Conservation (phyloP, 2,113 vertebrate genomes). For the Triplophysa rosa region DNA sequence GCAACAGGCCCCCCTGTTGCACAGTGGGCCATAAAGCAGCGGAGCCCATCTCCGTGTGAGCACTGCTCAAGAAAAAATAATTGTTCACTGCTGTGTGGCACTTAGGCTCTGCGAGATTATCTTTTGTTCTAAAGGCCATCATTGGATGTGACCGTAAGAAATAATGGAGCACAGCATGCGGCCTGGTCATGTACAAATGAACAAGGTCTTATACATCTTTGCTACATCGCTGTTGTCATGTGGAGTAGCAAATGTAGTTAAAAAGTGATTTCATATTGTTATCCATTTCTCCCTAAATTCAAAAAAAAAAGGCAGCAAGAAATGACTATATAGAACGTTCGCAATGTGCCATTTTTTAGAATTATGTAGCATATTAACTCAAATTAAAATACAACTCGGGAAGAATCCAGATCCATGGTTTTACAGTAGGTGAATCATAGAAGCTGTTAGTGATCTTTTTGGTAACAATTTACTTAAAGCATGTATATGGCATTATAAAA, state of each 20-base stretch:
- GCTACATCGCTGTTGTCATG: neutral
- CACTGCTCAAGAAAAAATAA: constrained; percentile 28
- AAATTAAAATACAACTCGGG: too few relatives aligned
- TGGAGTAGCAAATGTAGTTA: neutral
- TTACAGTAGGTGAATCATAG: too few relatives aligned
- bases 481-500: too few relatives aligned
- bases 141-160: neutral
- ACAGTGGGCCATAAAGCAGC: constrained; percentile 30
- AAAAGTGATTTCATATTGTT: neutral
- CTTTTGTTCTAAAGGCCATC: neutral
- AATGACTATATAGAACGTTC: neutral
- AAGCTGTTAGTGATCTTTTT: neutral
- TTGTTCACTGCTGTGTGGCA: constrained; percentile 5
- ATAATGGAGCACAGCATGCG: neutral
- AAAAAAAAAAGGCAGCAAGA: neutral
- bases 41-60: constrained; percentile 21
- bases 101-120: constrained; percentile 6
- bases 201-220: neutral
- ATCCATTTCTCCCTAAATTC: neutral
- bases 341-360: neutral
- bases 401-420: too few relatives aligned
- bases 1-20: constrained; percentile 39
- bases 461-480: too few relatives aligned
- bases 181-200: neutral
- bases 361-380: neutral